Evolutionary conservation across 2,888 invertebrate species (phyloP), one percentile per base, ranked within the genome.

Genomic region (Endotricha flammealis): DNA sequence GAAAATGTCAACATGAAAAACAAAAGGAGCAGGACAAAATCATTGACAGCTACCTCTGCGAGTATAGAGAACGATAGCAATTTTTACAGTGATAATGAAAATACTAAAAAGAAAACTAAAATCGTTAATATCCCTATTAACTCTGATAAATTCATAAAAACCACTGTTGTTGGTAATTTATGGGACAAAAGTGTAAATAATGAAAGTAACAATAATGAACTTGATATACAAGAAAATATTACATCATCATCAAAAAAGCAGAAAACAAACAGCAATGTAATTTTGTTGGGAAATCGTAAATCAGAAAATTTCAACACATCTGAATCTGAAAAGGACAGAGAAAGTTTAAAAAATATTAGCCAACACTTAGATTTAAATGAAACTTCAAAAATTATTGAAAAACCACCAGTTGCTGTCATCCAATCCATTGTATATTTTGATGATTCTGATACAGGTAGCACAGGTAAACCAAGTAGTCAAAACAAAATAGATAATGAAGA

Each of bases 1-100:
- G 58, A 63, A 27, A 45, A 49, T 36, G 12, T 44, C 25, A 47
- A 39, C 17, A 50, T 48, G 1, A 57, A 57, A 47, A 52, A 13
- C 31, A 73, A 72, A 47, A 69, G 73, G 39, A 62, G 60, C 28
- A 65, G 80, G 58, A 75, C 76, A 10, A 76, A 71, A 44, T 81
- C 83, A 12, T 78, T 70, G 65, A 68, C 75, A 38, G 60, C 58
- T 17, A 36, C 62, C 7, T 42, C 57, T 20, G 36, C 44, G 9
- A 29, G 45, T 30, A 41, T 51, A 38, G 13, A 41, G 33, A 52
- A 42, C 27, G 58, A 66, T 23, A 53, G 32, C 32, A 56, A 42
- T 34, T 71, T 63, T 45, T 60, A 57, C 35, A 80, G 77, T 52
- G 79, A 81, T 39, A 73, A 53, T 61, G 71, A 71, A 41, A 46